Base-by-base conservation (phyloP, 2,797 vertebrate genomes). In the Pygocentrus nattereri region DNA sequence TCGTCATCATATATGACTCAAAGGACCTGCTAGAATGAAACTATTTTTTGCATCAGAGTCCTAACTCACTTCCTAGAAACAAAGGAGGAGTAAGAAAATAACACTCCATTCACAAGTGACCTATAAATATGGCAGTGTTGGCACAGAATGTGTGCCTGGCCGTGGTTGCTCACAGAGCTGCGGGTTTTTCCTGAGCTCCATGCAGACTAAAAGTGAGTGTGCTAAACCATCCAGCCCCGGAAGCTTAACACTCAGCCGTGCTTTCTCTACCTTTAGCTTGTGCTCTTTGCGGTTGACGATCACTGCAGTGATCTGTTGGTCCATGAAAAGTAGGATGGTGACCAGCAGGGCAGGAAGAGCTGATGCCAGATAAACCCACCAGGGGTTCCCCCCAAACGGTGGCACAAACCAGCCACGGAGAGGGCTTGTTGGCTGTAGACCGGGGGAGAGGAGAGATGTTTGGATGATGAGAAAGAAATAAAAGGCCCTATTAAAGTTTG, bases 231-330 rank as follows among this genome's bases (percentile, higher is more conserved):
- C 76, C 65, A 44, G 68, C 68, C 44, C n/a, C 18, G 38, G 25
- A 27, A 59, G 27, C 34, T 38, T 62, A 4, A 44, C 27, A 56
- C 38, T 44, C 74, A 54, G 41, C 13, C n/a, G 11, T 44, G 49
- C 30, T 10, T 47, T 41, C n/a, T 12, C 69, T 81, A 97, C 98
- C 96, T 98, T 99, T 38, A 99, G 95, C 86, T 97, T 99, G 91
- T 99, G 95, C 86, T 99, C 98, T 88, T 99, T 99, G 91, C 98
- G 95, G 93, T 99, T 99, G 90, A 99, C 95, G 0, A 99, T 99
- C 82, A 99, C 98, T 0, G 97, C 98, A 0, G 98, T 99, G 86
- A 99, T 99, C 89, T 99, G 98, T 86, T 99, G 98, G 93, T 99
- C 98, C 98, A 99, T 99, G 89, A 99, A 99, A 86, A 99, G 93